A percentile compares a stretch with the other conserved stretches of the same genome.
phyloP scores from a whole-genome alignment of 2,113 vertebrate species.

The Hemibagrus wyckioides region DNA sequence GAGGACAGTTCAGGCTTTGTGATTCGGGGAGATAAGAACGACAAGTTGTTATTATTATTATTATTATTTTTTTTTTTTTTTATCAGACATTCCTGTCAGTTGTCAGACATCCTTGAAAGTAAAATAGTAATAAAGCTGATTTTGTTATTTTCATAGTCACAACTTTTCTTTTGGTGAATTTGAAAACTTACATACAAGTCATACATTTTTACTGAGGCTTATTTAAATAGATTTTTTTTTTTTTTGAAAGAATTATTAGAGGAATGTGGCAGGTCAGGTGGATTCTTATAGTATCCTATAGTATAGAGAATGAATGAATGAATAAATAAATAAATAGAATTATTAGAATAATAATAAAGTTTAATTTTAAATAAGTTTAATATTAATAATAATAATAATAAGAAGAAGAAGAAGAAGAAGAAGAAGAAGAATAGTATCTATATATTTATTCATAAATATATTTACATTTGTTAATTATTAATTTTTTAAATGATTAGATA shows the following conservation, averaged over 20 bases:
- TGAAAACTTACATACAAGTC: not conserved
- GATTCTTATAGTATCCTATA: too few species aligned
- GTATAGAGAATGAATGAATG: too few species aligned
- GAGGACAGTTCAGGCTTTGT: slow-evolving; percentile 38
- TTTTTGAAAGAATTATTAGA: not conserved
- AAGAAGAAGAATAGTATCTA: not conserved
- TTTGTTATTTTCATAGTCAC: not conserved
- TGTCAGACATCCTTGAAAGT: slow-evolving; percentile 15
- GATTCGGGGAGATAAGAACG: slow-evolving; percentile 8
- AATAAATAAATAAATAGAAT: too few species aligned
- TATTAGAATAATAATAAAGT: too few species aligned
- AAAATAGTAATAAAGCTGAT: not conserved
- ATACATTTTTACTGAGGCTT: not conserved
- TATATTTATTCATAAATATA: too few species aligned
- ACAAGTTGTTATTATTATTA: slow-evolving; percentile 18
- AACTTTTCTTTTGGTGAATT: not conserved
- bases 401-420: not conserved
- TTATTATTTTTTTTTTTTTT: not conserved
- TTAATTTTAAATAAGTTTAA: not conserved
- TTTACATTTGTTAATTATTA: too few species aligned
- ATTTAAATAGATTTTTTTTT: not conserved
- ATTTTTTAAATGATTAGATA: too few species aligned
- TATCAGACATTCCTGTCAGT: not conserved
- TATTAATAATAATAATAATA: not conserved
- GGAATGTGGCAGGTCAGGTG: not conserved